A percentile compares a stretch with the other conserved stretches of the same genome.
Conservation (phyloP, 2,888 invertebrate genomes). For the Acanthosepion pharaonis region DNA sequence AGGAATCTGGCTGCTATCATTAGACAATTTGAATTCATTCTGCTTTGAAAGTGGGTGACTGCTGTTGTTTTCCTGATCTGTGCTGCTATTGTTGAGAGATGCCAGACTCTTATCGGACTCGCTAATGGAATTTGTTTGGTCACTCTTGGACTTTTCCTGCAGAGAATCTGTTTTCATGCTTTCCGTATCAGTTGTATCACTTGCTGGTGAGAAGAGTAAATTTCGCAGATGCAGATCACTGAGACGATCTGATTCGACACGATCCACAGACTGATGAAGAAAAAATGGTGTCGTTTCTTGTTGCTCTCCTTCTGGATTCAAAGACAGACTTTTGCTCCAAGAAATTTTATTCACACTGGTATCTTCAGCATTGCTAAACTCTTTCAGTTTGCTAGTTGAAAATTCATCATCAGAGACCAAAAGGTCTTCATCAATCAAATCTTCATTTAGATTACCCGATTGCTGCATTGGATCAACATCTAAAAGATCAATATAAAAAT, state of each 20-base stretch:
- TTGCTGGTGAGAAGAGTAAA: background rate
- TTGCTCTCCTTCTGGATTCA: background rate
- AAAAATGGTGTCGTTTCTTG: slow-evolving; percentile 24
- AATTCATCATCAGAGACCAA: background rate
- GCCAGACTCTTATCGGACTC: background rate
- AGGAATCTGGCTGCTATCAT: background rate
- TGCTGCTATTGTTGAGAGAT: background rate
- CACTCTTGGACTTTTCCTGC: background rate
- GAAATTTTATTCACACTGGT: background rate
- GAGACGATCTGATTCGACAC: background rate
- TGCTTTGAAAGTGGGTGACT: background rate
- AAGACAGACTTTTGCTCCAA: slow-evolving; percentile 11
- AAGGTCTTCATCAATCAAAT: background rate
- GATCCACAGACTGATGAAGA: background rate
- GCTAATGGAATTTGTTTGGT: background rate
- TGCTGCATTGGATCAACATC: slow-evolving; percentile 37
- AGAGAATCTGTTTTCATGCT: slow-evolving; percentile 3
- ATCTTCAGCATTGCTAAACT: background rate
- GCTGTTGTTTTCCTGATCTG: background rate
- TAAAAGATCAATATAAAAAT: background rate
- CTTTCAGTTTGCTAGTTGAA: background rate
- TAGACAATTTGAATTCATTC: background rate
- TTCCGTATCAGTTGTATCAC: background rate
- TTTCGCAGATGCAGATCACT: slow-evolving; percentile 12
- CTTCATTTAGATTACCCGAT: background rate